phyloP scores from a whole-genome alignment of 2,888 invertebrate genomes.

The Frankliniella fusca region DNA sequence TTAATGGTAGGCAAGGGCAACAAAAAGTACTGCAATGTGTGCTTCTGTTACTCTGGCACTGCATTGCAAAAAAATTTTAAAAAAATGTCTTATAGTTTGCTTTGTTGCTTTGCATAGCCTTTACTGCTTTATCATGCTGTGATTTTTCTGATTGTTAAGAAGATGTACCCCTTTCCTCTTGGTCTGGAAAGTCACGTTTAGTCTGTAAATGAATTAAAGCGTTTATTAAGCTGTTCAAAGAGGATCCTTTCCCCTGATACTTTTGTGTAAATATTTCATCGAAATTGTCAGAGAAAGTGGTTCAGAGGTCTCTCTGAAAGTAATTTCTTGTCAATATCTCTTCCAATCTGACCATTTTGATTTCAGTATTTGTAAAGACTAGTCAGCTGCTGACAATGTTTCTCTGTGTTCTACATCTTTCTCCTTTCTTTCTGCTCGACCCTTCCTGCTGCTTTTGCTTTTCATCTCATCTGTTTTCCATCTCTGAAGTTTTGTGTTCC shows the following conservation, averaged over 20 bases:
- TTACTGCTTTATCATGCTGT: background rate
- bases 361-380: background rate
- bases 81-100: background rate
- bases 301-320: too few species aligned
- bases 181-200: too few species aligned
- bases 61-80: background rate
- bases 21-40: too few species aligned
- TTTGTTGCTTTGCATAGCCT: conserved; percentile 16
- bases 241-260: too few species aligned
- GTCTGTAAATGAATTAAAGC: too few species aligned
- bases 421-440: background rate
- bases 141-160: background rate
- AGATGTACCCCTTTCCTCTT: background rate
- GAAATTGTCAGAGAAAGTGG: too few species aligned
- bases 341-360: too few species aligned
- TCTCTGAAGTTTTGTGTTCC: background rate
- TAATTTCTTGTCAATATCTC: too few species aligned
- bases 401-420: background rate
- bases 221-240: too few species aligned
- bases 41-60: background rate
- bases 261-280: too few species aligned
- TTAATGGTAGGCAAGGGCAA: background rate
- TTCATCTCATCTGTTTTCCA: background rate
- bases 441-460: background rate
- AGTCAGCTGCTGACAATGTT: background rate